Percentiles rank a stretch among this genome's conserved stretches.
phyloP scores from a whole-genome alignment of 1,140 invertebrate species.

The Atta cephalotes region DNA sequence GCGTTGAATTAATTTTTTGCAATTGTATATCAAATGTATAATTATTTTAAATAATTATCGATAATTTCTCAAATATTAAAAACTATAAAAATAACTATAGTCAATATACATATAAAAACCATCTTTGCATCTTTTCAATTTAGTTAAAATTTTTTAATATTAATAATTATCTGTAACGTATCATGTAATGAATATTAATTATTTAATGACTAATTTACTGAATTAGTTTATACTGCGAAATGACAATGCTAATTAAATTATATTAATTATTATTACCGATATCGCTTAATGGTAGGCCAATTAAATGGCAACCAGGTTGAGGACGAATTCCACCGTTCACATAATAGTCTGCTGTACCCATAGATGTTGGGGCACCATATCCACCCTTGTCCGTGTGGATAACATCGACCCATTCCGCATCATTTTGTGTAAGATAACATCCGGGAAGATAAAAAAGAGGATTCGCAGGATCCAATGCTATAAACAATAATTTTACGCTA shows the following conservation, averaged over 20 bases:
- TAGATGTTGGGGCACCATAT: constrained; percentile 79
- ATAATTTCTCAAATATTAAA: background rate
- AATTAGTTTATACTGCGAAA: background rate
- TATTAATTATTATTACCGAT: constrained; percentile 13
- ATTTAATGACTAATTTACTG: background rate
- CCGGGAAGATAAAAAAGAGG: constrained; percentile 87
- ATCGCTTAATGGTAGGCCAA: constrained; percentile 7
- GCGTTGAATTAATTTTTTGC: background rate
- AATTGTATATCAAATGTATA: background rate
- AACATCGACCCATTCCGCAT: constrained; percentile 88
- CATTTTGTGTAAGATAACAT: constrained; percentile 83
- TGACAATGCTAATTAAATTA: background rate
- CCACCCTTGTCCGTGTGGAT: constrained; percentile 88
- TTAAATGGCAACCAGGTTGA: constrained; percentile 88
- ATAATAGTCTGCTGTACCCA: constrained; percentile 90
- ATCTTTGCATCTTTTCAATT: background rate
- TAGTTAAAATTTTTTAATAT: background rate
- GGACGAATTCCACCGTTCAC: constrained; percentile 88
- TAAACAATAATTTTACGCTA: background rate
- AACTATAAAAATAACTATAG: background rate
- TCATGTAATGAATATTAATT: background rate
- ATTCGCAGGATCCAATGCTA: constrained; percentile 86
- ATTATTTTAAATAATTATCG: background rate
- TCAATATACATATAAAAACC: background rate
- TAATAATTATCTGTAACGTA: background rate